Conservation (phyloP, 2,113 vertebrate genomes). For the Numenius arquata region DNA sequence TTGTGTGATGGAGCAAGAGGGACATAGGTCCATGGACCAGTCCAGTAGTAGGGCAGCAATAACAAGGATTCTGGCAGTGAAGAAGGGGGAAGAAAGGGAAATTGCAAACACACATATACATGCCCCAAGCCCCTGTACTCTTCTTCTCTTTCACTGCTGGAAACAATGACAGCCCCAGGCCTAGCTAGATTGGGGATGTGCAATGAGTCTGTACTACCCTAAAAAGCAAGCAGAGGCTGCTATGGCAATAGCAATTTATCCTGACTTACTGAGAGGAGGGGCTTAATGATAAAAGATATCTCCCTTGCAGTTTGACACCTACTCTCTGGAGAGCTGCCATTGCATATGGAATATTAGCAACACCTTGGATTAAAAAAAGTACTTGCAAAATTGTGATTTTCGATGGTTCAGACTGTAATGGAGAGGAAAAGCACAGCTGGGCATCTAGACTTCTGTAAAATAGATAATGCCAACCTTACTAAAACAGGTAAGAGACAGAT, state of each 20-base stretch:
- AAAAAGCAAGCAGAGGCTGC: background rate
- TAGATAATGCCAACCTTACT: conserved; percentile 1
- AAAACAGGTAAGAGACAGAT: conserved; percentile 54
- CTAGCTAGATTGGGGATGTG: background rate
- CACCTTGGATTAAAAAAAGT: background rate
- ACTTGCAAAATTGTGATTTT: background rate
- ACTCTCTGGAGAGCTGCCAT: background rate
- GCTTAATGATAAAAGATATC: background rate
- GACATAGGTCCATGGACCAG: background rate
- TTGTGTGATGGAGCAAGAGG: rapidly evolving
- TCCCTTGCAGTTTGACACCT: background rate
- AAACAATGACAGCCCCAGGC: background rate
- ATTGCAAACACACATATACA: background rate
- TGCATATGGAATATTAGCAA: background rate
- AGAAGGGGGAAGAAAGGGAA: background rate
- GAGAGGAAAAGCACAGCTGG: background rate
- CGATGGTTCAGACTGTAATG: background rate
- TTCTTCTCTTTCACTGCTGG: background rate
- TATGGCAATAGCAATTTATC: background rate
- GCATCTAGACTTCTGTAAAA: background rate
- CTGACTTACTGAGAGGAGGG: conserved; percentile 31
- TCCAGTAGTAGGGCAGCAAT: background rate
- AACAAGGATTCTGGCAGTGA: background rate
- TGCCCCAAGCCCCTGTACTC: background rate
- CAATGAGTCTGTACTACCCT: background rate